Percentiles rank a stretch among this genome's conserved stretches.
These are phyloP conservation scores for Micrasema longulum DNA, from an alignment of 1,140 invertebrate genomes.

Conservation along the genomic window DNA sequence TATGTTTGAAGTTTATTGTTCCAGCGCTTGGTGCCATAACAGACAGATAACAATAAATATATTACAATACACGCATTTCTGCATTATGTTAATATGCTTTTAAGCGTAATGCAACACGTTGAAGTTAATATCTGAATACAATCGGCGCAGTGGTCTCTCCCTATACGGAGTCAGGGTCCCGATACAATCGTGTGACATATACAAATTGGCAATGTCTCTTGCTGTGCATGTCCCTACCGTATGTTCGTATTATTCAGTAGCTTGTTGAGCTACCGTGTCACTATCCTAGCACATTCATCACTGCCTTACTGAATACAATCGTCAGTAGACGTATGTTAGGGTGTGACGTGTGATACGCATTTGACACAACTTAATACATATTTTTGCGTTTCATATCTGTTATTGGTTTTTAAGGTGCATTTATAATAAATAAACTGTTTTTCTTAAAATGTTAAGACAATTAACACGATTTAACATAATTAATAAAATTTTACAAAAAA, in stretches of 20 bases:
- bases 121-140: neutral
- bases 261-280: conserved; percentile 1
- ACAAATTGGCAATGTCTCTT: conserved; percentile 46
- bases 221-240: neutral
- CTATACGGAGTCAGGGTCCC: conserved; percentile 3
- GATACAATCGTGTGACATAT: conserved; percentile 51
- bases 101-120: neutral
- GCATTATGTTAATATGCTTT: neutral
- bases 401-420: neutral
- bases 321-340: neutral
- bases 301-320: neutral
- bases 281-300: neutral
- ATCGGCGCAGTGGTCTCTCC: conserved; percentile 20
- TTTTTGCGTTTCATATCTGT: neutral
- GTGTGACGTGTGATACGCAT: neutral
- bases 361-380: neutral
- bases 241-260: conserved; percentile 6
- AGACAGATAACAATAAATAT: neutral
- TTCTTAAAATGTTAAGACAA: too few relatives aligned
- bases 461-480: too few relatives aligned
- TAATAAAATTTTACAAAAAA: too few relatives aligned
- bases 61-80: neutral
- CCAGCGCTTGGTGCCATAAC: neutral
- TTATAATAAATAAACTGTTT: neutral
- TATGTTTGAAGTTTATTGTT: too few relatives aligned